A percentile compares a stretch with the other conserved stretches of the same genome.
Evolutionary conservation across 2,888 invertebrate species (phyloP).

Genomic region (Candidula unifasciata): DNA sequence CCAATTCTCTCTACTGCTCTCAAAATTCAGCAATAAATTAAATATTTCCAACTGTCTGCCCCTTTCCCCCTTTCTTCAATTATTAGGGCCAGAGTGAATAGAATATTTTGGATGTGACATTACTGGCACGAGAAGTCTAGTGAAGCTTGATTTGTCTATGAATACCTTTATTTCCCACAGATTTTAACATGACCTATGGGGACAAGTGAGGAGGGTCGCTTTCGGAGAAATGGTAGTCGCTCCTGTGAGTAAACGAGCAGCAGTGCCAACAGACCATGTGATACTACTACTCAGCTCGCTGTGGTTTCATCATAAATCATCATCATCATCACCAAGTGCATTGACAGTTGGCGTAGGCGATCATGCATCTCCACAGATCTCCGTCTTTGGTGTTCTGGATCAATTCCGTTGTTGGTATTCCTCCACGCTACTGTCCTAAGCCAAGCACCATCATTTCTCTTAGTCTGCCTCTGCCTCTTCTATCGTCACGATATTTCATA

Average conservation of each 20-base stretch:
- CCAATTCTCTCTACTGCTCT: background rate
- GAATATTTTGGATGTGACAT: slow-evolving; percentile 34
- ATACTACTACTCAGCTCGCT: no score
- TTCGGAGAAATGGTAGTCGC: slow-evolving; percentile 21
- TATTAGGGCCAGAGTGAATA: background rate
- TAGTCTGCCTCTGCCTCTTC: background rate
- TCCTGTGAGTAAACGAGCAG: slow-evolving; percentile 22
- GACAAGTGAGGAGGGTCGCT: background rate
- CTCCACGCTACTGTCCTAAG: no score
- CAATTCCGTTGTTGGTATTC: no score
- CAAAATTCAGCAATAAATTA: slow-evolving; percentile 5
- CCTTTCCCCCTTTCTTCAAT: background rate
- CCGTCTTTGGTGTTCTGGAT: no score
- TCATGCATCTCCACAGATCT: no score
- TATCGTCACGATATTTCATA: no score
- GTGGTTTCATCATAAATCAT: no score
- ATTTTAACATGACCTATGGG: background rate
- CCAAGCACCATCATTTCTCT: no score
- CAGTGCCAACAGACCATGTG: no score
- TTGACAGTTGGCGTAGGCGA: no score
- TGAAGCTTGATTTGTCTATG: slow-evolving; percentile 29
- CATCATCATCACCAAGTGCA: no score
- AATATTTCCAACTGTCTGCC: background rate
- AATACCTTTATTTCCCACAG: slow-evolving; percentile 37
- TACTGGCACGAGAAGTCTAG: slow-evolving; percentile 38